Evolutionary conservation across 2,113 vertebrate genomes (phyloP).

Genomic region (Chauna torquata): DNA sequence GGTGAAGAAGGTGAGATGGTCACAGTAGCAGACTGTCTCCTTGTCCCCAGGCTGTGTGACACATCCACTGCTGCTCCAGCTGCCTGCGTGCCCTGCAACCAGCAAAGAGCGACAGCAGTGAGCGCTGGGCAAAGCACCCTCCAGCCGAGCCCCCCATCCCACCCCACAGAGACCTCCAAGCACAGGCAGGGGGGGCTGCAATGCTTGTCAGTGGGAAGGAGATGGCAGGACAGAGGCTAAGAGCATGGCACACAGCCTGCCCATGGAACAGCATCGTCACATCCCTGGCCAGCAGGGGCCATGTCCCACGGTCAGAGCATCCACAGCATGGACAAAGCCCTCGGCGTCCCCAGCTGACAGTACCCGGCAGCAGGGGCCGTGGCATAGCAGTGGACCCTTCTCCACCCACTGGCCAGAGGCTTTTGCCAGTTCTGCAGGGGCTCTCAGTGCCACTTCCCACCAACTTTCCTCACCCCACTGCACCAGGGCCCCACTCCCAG

Average conservation of each 20-base stretch:
- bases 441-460: background rate
- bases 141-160: background rate
- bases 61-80: slow-evolving; percentile 80
- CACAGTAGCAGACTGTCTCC: slow-evolving; percentile 78
- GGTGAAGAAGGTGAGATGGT: slow-evolving; percentile 89
- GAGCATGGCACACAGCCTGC: background rate
- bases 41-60: background rate
- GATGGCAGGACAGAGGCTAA: too few species aligned
- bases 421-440: background rate
- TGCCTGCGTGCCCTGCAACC: slow-evolving; percentile 45
- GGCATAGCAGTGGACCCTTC: background rate
- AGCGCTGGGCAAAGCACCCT: accelerated
- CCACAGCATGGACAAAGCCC: background rate
- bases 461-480: background rate
- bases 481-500: accelerated
- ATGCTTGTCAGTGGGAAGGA: too few species aligned
- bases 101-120: accelerated
- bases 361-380: background rate
- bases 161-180: background rate
- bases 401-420: background rate
- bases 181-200: too few species aligned
- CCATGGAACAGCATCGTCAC: background rate
- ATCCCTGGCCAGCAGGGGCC: background rate
- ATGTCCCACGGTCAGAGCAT: background rate
- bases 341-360: background rate